These are phyloP conservation scores for Dendrocopos noguchii DNA, from an alignment of 2,113 vertebrate species.

Conservation along the genomic window DNA sequence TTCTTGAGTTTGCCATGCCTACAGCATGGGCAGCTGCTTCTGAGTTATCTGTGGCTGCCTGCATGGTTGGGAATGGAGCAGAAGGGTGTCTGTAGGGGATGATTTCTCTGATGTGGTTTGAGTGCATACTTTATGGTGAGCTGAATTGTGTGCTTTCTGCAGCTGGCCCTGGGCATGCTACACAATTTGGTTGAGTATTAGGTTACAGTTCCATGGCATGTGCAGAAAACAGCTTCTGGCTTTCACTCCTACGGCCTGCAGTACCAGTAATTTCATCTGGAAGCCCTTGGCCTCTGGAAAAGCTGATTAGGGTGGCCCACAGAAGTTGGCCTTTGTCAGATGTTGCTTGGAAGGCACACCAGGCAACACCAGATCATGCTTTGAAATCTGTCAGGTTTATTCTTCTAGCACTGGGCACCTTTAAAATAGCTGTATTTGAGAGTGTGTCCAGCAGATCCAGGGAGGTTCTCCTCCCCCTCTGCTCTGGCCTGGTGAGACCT, in stretches of 20 bases:
- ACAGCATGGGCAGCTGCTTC: neutral
- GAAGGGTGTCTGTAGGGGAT: neutral
- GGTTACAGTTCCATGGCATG: neutral
- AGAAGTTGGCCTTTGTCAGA: neutral
- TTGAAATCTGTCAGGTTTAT: neutral
- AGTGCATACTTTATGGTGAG: neutral
- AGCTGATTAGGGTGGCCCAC: neutral
- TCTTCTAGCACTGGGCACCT: too few species aligned
- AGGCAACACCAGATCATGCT: neutral
- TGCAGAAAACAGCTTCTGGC: neutral
- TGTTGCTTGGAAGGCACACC: neutral
- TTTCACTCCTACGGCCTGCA: neutral
- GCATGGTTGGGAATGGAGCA: neutral
- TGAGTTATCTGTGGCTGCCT: neutral
- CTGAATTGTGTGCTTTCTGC: neutral
- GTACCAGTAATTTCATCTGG: neutral
- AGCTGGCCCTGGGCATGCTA: neutral
- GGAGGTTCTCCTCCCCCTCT: too few species aligned
- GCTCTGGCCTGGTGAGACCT: too few species aligned
- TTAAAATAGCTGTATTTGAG: too few species aligned
- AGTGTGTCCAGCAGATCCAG: too few species aligned
- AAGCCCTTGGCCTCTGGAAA: neutral
- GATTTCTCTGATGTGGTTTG: conserved; percentile 51
- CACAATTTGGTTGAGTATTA: neutral
- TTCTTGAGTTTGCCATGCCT: neutral